Conservation (phyloP, 2,888 invertebrate genomes). For the Meloe dianella region DNA sequence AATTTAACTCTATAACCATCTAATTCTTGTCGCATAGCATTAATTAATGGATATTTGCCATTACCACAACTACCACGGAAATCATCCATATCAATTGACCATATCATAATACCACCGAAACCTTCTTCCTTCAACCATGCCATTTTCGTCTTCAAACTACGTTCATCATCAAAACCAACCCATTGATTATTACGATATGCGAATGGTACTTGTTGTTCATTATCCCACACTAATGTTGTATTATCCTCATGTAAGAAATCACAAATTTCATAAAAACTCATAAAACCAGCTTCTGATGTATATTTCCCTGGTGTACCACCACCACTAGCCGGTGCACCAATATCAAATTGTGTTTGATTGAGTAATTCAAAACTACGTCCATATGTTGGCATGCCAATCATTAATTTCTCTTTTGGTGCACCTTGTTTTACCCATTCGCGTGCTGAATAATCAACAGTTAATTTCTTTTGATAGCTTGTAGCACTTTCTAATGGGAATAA, state of each 20-base stretch:
- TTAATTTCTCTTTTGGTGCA: conserved; percentile 90
- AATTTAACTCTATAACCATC: conserved; percentile 80
- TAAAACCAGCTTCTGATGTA: conserved; percentile 92
- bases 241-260: conserved; percentile 88
- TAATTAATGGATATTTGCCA: conserved; percentile 88
- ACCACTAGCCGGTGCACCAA: conserved; percentile 88
- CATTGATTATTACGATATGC: conserved; percentile 90
- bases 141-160: conserved; percentile 92
- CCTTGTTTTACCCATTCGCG: conserved; percentile 93
- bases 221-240: conserved; percentile 94
- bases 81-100: conserved; percentile 97
- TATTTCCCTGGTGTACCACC: conserved; percentile 87
- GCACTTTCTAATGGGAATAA: conserved; percentile 87
- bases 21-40: conserved; percentile 85
- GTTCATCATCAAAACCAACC: conserved; percentile 94
- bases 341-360: conserved; percentile 87
- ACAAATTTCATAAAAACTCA: conserved; percentile 95
- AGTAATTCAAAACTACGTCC: conserved; percentile 89
- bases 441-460: conserved; percentile 90
- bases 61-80: conserved; percentile 89
- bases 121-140: conserved; percentile 93
- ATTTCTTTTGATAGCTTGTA: conserved; percentile 89
- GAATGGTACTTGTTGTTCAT: conserved; percentile 94
- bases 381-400: conserved; percentile 95
- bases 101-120: conserved; percentile 95